Conservation (phyloP, 2,797 vertebrate species). For the Xenopus petersii region DNA sequence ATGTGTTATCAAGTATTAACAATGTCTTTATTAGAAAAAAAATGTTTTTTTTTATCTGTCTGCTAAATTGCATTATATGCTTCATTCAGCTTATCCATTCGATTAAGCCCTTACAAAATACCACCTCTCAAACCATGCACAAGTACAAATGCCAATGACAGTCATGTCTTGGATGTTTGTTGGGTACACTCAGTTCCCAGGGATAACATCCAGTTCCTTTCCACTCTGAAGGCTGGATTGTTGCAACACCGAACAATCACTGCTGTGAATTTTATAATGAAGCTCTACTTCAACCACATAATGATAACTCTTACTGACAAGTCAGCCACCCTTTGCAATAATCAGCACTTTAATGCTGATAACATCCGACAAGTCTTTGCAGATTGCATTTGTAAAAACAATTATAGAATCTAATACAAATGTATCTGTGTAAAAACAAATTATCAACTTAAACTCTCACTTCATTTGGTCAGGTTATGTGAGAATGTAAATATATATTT, state of each 20-base stretch:
- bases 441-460: no score
- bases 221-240: neutral
- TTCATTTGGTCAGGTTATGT: no score
- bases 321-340: constrained; percentile 30
- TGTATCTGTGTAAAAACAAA: constrained; percentile 28
- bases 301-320: constrained; percentile 57
- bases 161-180: neutral
- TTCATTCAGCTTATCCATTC: no score
- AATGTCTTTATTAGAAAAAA: no score
- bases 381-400: constrained; percentile 54
- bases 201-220: constrained; percentile 29
- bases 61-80: no score
- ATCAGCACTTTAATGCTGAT: constrained; percentile 55
- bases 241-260: constrained; percentile 15
- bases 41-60: no score
- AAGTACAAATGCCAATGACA: neutral
- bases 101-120: no score
- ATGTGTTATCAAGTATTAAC: no score
- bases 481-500: no score
- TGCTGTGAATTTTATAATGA: constrained; percentile 28
- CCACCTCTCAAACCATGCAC: neutral
- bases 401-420: constrained; percentile 55
- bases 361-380: constrained; percentile 56
- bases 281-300: constrained; percentile 51
- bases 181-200: constrained; percentile 15